Base-by-base conservation (phyloP, 2,797 vertebrate genomes). In the Tragopan temminckii region DNA sequence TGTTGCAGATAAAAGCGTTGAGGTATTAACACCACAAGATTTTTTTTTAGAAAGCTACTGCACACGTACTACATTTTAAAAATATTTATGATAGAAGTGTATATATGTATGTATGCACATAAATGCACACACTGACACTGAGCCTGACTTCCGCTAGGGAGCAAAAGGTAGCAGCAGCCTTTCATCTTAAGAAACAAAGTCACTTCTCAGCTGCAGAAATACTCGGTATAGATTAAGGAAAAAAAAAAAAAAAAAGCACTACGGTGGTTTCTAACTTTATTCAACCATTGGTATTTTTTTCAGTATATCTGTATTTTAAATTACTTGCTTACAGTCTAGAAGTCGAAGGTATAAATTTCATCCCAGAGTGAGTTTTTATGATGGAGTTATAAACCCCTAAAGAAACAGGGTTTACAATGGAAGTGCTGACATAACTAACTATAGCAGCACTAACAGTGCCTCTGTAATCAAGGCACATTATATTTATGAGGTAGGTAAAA, bases 401-500 rank as follows among this genome's bases (percentile, higher is more conserved):
- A 97, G 97, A 96, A 97, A 94, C 57, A 55, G 72, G 70, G 95
- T 97, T 97, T 97, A 97, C 97, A 97, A 97, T 96, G 96, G 94
- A 97, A 97, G 97, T 96, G 97, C 96, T 98, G 97, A 98, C 97
- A 98, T 97, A 96, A 97, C 88, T 97, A 97, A 97, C 97, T 96
- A 96, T 95, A 95, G 97, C 89, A 94, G 92, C 70, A 89, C 96
- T 95, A 95, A 95, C 79, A 89, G 93, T 93, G 96, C 93, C 95
- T 88, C 95, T 87, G 92, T 93, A 97, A 98, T 97, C 97, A 97
- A 95, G 96, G 89, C 95, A 89, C 95, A 89, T 96, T 97, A 96
- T 97, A 97, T 98, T 98, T 98, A 98, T 97, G 98, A 97, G 97
- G 97, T 96, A 94, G 97, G 97, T 97, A 97, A 97, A 97, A 96